These are phyloP conservation scores for Potorous gilbertii DNA, from an alignment of 2,797 vertebrate species.

Conservation along the genomic window DNA sequence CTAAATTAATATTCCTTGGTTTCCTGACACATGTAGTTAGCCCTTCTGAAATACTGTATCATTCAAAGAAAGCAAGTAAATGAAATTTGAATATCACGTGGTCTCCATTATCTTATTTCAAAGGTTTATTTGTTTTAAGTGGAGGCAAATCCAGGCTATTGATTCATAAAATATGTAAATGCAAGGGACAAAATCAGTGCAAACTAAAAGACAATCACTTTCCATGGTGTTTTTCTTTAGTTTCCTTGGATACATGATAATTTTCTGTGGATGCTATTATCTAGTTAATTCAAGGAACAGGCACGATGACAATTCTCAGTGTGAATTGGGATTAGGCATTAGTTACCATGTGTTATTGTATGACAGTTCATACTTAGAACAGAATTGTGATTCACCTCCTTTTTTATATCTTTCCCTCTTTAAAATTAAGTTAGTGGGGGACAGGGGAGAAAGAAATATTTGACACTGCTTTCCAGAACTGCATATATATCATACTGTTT, in stretches of 20 bases:
- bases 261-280: slow-evolving; percentile 20
- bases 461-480: neutral
- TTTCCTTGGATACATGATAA: neutral
- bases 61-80: neutral
- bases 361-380: neutral
- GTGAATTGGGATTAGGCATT: slow-evolving; percentile 1
- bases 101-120: slow-evolving; percentile 7
- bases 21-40: neutral
- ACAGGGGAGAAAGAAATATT: neutral
- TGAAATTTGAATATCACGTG: neutral
- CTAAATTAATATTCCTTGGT: neutral
- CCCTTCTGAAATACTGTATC: neutral
- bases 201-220: neutral
- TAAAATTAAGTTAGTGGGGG: neutral
- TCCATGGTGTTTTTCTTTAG: neutral
- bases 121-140: slow-evolving; percentile 17
- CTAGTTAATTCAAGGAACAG: slow-evolving; percentile 7
- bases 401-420: neutral
- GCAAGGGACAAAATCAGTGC: neutral
- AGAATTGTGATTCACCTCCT: neutral
- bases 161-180: slow-evolving; percentile 26
- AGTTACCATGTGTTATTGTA: neutral
- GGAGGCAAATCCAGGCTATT: neutral
- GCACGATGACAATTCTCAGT: neutral
- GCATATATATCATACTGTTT: neutral